phyloP scores from a whole-genome alignment of 2,888 invertebrate species.

The Eledone cirrhosa region DNA sequence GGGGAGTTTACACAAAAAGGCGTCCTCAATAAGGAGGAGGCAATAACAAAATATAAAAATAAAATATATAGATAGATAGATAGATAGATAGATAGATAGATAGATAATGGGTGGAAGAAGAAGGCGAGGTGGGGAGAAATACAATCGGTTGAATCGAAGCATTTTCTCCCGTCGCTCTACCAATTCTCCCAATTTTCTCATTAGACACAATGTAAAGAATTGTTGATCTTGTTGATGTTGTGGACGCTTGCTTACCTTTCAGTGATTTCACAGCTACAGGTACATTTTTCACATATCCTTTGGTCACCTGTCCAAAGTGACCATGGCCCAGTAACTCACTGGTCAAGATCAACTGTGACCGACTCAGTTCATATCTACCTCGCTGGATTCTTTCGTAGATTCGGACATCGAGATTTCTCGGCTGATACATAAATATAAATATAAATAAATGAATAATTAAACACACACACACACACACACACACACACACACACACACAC shows the following conservation, averaged over 20 bases:
- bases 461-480: too few relatives aligned
- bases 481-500: too few relatives aligned
- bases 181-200: too few relatives aligned
- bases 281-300: constrained; percentile 54
- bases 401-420: constrained; percentile 45
- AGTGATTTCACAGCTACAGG: constrained; percentile 58
- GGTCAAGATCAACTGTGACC: constrained; percentile 53
- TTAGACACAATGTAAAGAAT: neutral
- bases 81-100: neutral
- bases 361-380: constrained; percentile 54
- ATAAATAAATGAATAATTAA: too few relatives aligned
- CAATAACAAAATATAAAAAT: neutral
- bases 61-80: neutral
- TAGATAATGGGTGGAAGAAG: neutral
- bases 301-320: constrained; percentile 59
- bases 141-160: too few relatives aligned
- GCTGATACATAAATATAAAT: constrained; percentile 28
- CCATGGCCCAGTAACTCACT: constrained; percentile 56
- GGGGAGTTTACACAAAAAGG: too few relatives aligned
- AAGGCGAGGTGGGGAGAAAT: neutral
- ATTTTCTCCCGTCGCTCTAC: too few relatives aligned
- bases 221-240: neutral
- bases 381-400: constrained; percentile 56
- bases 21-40: too few relatives aligned
- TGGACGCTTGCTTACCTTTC: constrained; percentile 48